Evolutionary conservation across 2,797 vertebrate genomes (phyloP).

Genomic region (Cyclura pinguis): DNA sequence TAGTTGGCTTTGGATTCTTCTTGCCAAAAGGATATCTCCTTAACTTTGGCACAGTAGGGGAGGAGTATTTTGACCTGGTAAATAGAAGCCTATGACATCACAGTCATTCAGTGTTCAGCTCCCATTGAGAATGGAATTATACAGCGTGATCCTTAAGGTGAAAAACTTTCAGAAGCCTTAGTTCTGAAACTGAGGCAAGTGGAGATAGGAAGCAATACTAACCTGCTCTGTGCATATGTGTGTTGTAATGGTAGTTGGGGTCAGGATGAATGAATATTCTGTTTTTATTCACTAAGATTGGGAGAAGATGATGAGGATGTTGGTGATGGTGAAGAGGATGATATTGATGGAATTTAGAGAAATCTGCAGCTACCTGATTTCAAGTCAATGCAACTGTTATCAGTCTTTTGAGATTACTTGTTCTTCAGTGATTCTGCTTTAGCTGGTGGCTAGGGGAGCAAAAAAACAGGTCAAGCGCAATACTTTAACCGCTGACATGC

Average conservation of each 20-base stretch:
- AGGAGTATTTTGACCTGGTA: constrained; percentile 26
- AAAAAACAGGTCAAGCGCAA: background rate
- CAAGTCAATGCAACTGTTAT: background rate
- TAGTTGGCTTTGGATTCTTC: constrained; percentile 33
- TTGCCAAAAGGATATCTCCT: constrained; percentile 40
- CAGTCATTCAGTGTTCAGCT: constrained; percentile 38
- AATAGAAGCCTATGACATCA: background rate
- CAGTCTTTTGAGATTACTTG: background rate
- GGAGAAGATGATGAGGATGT: background rate
- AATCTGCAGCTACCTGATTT: background rate
- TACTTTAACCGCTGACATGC: background rate
- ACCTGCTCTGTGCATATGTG: background rate
- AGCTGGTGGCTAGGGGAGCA: background rate
- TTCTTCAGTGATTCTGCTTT: background rate
- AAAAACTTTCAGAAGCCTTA: background rate
- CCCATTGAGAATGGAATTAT: constrained; percentile 43
- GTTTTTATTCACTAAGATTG: background rate
- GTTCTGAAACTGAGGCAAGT: background rate
- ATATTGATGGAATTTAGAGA: background rate
- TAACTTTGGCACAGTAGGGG: constrained; percentile 58
- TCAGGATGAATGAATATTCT: background rate
- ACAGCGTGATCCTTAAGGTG: background rate
- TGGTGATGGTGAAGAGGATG: background rate
- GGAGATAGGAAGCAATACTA: background rate
- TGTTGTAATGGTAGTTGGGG: too few species aligned